Evolutionary conservation across 2,113 vertebrate genomes (phyloP), one percentile per base, ranked within the genome.

Genomic region (Scopus umbretta): DNA sequence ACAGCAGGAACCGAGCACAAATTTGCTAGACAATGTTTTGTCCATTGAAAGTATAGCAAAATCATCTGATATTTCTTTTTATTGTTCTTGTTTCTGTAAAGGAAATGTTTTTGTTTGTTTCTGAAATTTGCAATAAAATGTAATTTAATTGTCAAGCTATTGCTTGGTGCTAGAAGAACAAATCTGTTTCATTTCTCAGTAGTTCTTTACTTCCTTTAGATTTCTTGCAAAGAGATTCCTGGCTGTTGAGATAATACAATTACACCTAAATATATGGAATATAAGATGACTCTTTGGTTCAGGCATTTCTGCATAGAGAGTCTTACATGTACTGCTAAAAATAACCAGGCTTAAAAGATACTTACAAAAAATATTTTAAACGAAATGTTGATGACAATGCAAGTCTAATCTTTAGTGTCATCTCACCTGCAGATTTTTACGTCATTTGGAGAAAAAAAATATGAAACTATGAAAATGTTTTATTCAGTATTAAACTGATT

Each of bases 21-120:
- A 86, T 96, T 95, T 94, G 59, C 86, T 85, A 79, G 65, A 70
- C 80, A 81, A 93, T 91, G 61, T 47, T 81, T 95, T 94, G 93
- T 81, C 52, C 65, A 43, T 15, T 72, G 70, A 66, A 73, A 76
- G 15, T 25, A 27, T 30, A 83, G 78, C 3, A 80, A 91, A 89
- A 87, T 53, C 2, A 26, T 55, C n/a, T 81, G 11, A 9, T 50
- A 50, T 34, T 80, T 88, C 5, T 79, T n/a, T 53, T 76, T 14
- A 40, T 67, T 65, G 3, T 19, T 66, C 20, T 55, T 20, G 5
- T 55, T 95, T 87, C 40, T 87, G 38, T n/a, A 53, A 73, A 74
- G 32, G 23, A 80, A 76, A 52, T 88, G 25, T 27, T 63, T 45
- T 47, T 73, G 8, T 59, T 38, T 81, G 9, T 59, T n/a, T 81